Conservation (phyloP, 2,797 vertebrate species). For the Pempheris klunzingeri region DNA sequence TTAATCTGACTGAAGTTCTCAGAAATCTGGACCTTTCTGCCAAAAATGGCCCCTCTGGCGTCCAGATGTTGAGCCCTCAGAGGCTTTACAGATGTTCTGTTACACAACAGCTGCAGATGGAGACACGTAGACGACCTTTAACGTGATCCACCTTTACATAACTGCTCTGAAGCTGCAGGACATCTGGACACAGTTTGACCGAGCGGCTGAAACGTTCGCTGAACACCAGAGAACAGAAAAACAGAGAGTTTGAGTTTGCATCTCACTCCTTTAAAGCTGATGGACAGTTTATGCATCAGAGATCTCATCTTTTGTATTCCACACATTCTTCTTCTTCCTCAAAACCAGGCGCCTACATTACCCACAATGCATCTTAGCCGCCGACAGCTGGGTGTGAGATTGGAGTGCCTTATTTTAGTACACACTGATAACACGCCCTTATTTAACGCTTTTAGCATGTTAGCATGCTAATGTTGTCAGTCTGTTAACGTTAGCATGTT, state of each 20-base stretch:
- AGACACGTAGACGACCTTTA: conserved; percentile 13
- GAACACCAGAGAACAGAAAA: not conserved
- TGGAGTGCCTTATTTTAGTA: too few relatives aligned
- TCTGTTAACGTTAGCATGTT: too few relatives aligned
- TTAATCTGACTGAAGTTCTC: conserved; percentile 11
- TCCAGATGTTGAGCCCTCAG: conserved; percentile 15
- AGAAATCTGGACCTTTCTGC: conserved; percentile 13
- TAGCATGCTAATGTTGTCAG: too few relatives aligned
- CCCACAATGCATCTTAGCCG: not conserved
- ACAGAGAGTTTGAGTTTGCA: too few relatives aligned
- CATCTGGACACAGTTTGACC: not conserved
- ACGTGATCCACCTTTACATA: conserved; percentile 53
- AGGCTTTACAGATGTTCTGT: conserved; percentile 45
- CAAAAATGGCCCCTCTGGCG: not conserved
- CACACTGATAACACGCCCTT: too few relatives aligned
- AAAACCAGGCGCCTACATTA: too few relatives aligned
- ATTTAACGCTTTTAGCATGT: too few relatives aligned
- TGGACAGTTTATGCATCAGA: too few relatives aligned
- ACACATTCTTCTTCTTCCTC: too few relatives aligned
- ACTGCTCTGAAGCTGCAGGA: conserved; percentile 10
- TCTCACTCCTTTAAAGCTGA: too few relatives aligned
- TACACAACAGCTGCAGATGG: conserved; percentile 48
- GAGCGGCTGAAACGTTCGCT: not conserved
- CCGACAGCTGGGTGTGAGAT: not conserved
- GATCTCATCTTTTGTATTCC: too few relatives aligned